These are phyloP conservation scores for Brachionus sp. DNA, from an alignment of 1,140 invertebrate genomes.

Conservation along the genomic window DNA sequence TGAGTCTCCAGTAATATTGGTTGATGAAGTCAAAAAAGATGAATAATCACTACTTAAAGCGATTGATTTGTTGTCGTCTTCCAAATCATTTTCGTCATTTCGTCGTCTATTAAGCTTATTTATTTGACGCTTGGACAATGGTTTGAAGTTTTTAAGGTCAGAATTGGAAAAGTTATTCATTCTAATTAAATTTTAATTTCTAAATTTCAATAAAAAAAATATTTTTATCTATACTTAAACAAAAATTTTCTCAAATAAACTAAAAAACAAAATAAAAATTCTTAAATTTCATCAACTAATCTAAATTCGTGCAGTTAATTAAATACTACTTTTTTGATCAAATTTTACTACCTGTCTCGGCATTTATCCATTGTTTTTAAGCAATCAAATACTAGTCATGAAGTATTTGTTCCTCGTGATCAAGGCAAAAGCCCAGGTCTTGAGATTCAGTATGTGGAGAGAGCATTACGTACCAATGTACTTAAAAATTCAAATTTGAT, in stretches of 20 bases:
- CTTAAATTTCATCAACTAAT: background rate
- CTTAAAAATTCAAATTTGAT: background rate
- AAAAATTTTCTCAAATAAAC: background rate
- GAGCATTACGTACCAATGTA: background rate
- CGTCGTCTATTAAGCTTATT: background rate
- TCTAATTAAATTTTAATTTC: background rate
- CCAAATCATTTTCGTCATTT: background rate
- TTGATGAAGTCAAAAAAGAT: background rate
- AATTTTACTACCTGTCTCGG: background rate
- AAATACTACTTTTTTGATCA: background rate
- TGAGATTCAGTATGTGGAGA: background rate
- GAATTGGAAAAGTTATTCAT: background rate
- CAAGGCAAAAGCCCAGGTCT: background rate
- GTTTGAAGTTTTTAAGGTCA: slow-evolving; percentile 11
- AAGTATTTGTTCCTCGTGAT: background rate
- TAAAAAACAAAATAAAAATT: background rate
- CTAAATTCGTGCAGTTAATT: background rate
- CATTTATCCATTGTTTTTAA: background rate
- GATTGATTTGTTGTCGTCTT: slow-evolving; percentile 1
- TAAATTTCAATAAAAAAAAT: background rate
- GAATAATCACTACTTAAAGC: slow-evolving; percentile 5
- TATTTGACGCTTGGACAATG: slow-evolving; percentile 16
- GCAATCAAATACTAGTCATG: background rate
- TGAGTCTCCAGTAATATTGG: background rate
- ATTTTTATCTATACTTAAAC: background rate